Base-by-base conservation (phyloP, 1,140 invertebrate species). In the Drosophila parvula region DNA sequence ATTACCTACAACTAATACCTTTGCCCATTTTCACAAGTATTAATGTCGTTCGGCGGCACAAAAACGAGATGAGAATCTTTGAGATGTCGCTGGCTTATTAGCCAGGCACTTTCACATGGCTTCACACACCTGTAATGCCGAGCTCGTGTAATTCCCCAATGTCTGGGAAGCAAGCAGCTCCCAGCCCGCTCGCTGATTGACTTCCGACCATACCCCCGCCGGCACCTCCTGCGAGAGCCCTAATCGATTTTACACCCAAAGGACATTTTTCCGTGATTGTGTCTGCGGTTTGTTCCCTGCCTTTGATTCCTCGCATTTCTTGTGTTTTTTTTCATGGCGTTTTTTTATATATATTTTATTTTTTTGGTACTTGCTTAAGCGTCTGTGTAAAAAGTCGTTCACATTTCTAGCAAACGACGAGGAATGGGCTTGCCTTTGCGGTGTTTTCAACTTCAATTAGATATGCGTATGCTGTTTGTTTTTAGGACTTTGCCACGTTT, bases 241-340 rank as follows among this genome's bases (percentile, higher is more conserved):
- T 90, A 90, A 90, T 90, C 88, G 88, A 90, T 90, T 88, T 90
- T 90, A 70, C 88, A 90, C 88, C 88, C 88, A 90, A 88, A 90
- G 88, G 88, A 90, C 88, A 83, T 86, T 83, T 90, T 68, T 43
- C 77, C 81, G 63, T 78, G 77, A 79, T 81, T 90, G 82, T 90
- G 82, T 90, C 68, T 90, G 86, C 75, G 86, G 86, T 86, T 90
- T 81, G 67, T 79, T 58, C 32, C 45, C 62, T 62, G 34, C 67
- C 53, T 90, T 89, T 89, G 84, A 89, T 89, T 89, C 80, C 78
- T 71, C 64, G 40, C 43, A 27, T 45, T 68, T 34, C 18, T 44
- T 64, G 27, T 32, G 38, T 53, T 45, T 41, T 28, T 41, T 43
- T 61, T 65, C 27, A 62, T 22, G 1, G 22, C 27, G 34, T 32